These are phyloP conservation scores for Drosophila mimetica DNA, from an alignment of 2,888 invertebrate genomes.

Conservation along the genomic window DNA sequence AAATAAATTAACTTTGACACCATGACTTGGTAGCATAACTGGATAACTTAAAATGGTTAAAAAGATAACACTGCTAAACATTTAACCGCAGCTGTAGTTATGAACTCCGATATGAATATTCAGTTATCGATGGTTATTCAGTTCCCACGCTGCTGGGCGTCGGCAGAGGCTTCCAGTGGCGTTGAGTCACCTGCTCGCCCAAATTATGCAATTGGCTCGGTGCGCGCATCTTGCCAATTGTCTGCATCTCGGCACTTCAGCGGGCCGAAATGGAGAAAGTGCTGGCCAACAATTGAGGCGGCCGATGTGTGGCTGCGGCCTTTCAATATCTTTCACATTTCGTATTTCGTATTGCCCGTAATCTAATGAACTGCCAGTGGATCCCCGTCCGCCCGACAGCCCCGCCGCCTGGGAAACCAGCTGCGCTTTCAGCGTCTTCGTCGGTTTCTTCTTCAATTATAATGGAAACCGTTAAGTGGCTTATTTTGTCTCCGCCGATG, in stretches of 20 bases:
- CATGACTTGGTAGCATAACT: too few relatives aligned
- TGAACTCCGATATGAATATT: conserved; percentile 30
- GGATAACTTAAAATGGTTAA: too few relatives aligned
- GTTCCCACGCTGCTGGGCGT: conserved; percentile 39
- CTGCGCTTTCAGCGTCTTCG: conserved; percentile 47
- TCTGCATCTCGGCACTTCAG: conserved; percentile 56
- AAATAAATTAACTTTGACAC: too few relatives aligned
- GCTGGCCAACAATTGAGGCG: conserved; percentile 58
- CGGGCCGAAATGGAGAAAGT: conserved; percentile 63
- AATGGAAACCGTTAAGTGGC: conserved; percentile 76
- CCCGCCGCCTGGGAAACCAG: conserved; percentile 7
- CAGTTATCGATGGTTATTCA: conserved; percentile 28
- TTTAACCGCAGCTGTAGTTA: neutral
- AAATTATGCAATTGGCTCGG: conserved; percentile 41
- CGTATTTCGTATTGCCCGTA: conserved; percentile 48
- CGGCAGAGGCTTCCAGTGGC: conserved; percentile 8
- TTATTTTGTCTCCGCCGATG: conserved; percentile 68
- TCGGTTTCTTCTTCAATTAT: conserved; percentile 63
- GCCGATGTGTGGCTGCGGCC: conserved; percentile 23
- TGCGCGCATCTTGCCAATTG: conserved; percentile 58
- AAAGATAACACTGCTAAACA: too few relatives aligned
- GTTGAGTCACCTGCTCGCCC: conserved; percentile 34
- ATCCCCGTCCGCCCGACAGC: neutral
- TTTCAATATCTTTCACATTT: conserved; percentile 73
- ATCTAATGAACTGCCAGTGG: conserved; percentile 61